Percentiles rank a stretch among this genome's conserved stretches.
phyloP scores from a whole-genome alignment of 2,888 invertebrate genomes.

The Luffia ferchaultella region DNA sequence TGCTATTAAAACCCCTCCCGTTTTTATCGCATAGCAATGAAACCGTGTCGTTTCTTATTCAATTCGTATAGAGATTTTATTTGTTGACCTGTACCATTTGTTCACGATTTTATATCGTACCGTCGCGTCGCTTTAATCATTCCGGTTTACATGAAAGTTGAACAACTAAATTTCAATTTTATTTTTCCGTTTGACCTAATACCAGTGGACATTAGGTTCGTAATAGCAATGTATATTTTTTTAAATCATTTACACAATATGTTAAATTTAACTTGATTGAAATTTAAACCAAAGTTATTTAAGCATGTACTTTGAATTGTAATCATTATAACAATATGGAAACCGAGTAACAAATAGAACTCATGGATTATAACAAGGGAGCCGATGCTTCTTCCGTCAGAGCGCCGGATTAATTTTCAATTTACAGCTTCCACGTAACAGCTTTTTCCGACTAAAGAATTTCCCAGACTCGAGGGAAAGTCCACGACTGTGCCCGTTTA shows the following conservation, averaged over 20 bases:
- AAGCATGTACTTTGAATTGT: too few relatives aligned
- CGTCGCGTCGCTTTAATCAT: neutral
- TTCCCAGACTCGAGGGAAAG: neutral
- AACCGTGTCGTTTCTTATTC: slow-evolving; percentile 1
- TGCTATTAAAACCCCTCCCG: slow-evolving; percentile 2
- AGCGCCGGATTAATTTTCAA: slow-evolving; percentile 14
- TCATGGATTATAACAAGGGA: neutral
- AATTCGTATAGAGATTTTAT: neutral
- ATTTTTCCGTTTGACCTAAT: too few relatives aligned
- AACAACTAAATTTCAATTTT: too few relatives aligned
- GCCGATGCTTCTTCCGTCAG: slow-evolving; percentile 7
- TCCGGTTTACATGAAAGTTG: too few relatives aligned
- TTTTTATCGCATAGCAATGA: slow-evolving; percentile 1
- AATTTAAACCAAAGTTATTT: too few relatives aligned
- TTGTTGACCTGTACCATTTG: neutral
- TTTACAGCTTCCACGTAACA: slow-evolving; percentile 8
- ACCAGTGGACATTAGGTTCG: too few relatives aligned
- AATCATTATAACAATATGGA: neutral
- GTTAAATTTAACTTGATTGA: too few relatives aligned
- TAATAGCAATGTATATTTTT: too few relatives aligned
- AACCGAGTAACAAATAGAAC: neutral
- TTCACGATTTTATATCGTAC: neutral
- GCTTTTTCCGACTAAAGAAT: slow-evolving; percentile 2
- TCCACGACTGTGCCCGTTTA: neutral
- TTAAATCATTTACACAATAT: too few relatives aligned